Evolutionary conservation across 2,113 vertebrate genomes (phyloP).

Genomic region (Axis porcinus): DNA sequence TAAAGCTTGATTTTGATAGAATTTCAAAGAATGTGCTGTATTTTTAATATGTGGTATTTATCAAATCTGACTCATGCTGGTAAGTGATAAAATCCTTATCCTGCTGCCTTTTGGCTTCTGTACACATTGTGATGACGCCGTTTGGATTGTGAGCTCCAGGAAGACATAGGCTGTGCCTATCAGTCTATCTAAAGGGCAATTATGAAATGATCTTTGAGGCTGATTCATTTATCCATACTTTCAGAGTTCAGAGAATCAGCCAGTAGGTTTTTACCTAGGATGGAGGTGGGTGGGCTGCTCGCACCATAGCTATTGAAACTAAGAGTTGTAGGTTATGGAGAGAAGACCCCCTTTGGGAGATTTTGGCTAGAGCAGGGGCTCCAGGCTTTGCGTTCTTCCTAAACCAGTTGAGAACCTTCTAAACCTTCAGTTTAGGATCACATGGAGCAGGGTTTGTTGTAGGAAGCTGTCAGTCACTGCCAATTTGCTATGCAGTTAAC

Average conservation of each 20-base stretch:
- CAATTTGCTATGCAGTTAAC: not conserved
- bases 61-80: conserved; percentile 50
- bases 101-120: conserved; percentile 25
- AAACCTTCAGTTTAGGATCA: not conserved
- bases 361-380: not conserved
- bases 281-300: not conserved
- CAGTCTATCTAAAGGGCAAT: conserved; percentile 32
- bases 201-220: not conserved
- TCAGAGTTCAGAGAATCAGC: not conserved
- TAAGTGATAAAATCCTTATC: conserved; percentile 39
- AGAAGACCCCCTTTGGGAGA: not conserved
- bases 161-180: not conserved
- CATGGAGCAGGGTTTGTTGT: not conserved
- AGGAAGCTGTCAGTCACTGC: not conserved
- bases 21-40: conserved; percentile 54
- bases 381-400: not conserved
- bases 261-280: not conserved
- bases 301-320: not conserved
- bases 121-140: not conserved
- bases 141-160: not conserved
- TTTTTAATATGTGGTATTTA: conserved; percentile 47
- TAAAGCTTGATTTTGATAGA: conserved; percentile 58
- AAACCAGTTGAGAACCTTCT: not conserved
- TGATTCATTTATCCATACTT: not conserved
- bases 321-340: not conserved